phyloP scores from a whole-genome alignment of 2,113 vertebrate genomes.

The Ammodytes dubius region DNA sequence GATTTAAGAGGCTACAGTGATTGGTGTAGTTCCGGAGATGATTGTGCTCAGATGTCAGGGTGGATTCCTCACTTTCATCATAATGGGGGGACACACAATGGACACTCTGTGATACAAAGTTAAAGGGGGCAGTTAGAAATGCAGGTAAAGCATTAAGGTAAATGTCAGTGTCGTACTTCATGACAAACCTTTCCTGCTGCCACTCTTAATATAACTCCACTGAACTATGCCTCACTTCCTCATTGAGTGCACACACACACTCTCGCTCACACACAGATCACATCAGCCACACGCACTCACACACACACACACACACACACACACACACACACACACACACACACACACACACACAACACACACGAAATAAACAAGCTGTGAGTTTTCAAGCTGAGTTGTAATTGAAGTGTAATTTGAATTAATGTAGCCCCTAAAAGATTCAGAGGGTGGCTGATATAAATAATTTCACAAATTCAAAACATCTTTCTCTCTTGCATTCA shows the following conservation, averaged over 20 bases:
- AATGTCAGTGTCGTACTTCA: constrained; percentile 55
- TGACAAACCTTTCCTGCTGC: constrained; percentile 73
- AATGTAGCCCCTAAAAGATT: constrained; percentile 65
- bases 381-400: too few species aligned
- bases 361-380: constrained; percentile 26
- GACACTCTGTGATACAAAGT: constrained; percentile 65
- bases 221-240: constrained; percentile 33
- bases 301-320: not conserved
- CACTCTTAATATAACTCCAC: constrained; percentile 65
- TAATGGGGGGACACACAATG: constrained; percentile 66
- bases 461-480: constrained; percentile 42
- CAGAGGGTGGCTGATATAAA: constrained; percentile 56
- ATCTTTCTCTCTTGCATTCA: not conserved
- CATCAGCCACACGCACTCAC: not conserved
- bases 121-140: constrained; percentile 44
- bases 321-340: not conserved
- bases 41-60: constrained; percentile 68
- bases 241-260: constrained; percentile 34
- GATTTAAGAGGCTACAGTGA: constrained; percentile 43
- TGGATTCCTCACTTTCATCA: constrained; percentile 66
- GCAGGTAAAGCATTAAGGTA: constrained; percentile 46
- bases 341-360: not conserved
- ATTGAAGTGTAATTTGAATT: constrained; percentile 54
- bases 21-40: constrained; percentile 33
- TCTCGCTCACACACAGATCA: constrained; percentile 12